These are phyloP conservation scores for Agrotis clavis DNA, from an alignment of 2,888 invertebrate genomes.

Conservation along the genomic window DNA sequence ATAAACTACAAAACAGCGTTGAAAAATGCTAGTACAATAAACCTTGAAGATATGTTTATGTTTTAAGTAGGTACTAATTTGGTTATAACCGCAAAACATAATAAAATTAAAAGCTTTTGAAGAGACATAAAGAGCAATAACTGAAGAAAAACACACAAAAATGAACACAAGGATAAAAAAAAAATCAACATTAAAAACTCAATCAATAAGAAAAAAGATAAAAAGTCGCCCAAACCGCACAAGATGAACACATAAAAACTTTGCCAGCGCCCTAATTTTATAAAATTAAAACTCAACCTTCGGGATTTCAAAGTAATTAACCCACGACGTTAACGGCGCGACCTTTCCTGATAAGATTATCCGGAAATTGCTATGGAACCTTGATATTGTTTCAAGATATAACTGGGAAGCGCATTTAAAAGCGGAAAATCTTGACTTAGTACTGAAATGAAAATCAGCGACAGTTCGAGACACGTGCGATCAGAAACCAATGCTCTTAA, in stretches of 20 bases:
- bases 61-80: too few relatives aligned
- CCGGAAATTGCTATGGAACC: constrained; percentile 58
- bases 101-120: neutral
- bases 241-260: constrained; percentile 19
- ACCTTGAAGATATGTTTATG: too few relatives aligned
- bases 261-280: constrained; percentile 20
- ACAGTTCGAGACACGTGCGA: too few relatives aligned
- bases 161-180: neutral
- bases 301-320: constrained; percentile 59
- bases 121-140: neutral
- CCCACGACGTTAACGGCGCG: constrained; percentile 36
- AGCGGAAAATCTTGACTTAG: neutral
- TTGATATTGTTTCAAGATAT: constrained; percentile 45
- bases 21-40: neutral
- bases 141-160: neutral
- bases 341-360: constrained; percentile 64
- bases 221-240: neutral
- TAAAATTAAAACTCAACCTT: constrained; percentile 43
- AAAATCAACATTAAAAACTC: neutral
- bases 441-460: too few relatives aligned
- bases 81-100: neutral
- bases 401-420: constrained; percentile 13
- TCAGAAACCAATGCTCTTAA: too few relatives aligned
- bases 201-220: too few relatives aligned
- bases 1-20: neutral